phyloP scores from a whole-genome alignment of 2,888 invertebrate genomes.

The Diaperis boleti region DNA sequence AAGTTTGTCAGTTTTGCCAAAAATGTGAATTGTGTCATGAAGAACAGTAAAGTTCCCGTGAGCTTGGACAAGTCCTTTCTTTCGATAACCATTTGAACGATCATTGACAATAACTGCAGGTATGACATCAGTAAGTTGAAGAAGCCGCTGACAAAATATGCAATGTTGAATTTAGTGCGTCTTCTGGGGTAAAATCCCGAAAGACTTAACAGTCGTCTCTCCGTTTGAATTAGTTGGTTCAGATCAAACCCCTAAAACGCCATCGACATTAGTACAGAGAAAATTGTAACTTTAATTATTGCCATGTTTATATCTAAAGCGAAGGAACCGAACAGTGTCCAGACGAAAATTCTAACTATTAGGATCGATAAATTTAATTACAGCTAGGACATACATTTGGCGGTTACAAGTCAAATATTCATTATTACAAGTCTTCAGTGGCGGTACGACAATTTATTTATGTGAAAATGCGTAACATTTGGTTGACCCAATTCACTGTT shows the following conservation, averaged over 20 bases:
- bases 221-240: background rate
- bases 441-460: background rate
- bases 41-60: conserved; percentile 1
- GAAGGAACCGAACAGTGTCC: too few relatives aligned
- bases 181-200: conserved; percentile 19
- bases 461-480: background rate
- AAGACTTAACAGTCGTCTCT: background rate
- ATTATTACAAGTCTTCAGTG: background rate
- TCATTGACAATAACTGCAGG: conserved; percentile 11
- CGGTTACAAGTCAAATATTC: background rate
- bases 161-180: background rate
- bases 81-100: conserved; percentile 6
- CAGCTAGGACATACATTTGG: background rate
- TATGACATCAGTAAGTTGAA: background rate
- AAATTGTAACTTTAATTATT: background rate
- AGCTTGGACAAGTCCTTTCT: conserved; percentile 11
- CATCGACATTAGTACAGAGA: background rate
- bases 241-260: conserved; percentile 1
- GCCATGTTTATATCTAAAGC: too few relatives aligned
- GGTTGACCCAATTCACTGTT: background rate
- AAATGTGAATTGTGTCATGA: conserved; percentile 24
- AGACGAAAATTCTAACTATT: background rate
- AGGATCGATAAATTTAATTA: background rate
- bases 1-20: conserved; percentile 24
- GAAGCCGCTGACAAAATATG: background rate